Conservation (phyloP, 1,140 invertebrate genomes). For the Scaptomyza graminum region DNA sequence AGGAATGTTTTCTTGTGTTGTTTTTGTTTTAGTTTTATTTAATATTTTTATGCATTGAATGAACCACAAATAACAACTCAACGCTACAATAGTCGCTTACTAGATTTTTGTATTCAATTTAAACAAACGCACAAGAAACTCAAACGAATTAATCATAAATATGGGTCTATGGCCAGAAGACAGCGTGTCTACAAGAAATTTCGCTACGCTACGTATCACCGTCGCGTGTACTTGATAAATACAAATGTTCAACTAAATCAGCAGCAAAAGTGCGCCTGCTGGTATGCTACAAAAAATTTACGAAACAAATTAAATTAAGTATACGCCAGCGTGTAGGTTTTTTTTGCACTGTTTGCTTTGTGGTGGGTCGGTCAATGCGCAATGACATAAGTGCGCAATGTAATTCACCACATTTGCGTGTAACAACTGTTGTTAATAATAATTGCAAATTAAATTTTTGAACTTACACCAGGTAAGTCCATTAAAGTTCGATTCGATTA, state of each 20-base stretch:
- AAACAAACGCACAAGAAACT: conserved; percentile 51
- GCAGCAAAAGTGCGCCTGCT: conserved; percentile 23
- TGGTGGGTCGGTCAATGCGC: conserved; percentile 11
- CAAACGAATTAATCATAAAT: conserved; percentile 37
- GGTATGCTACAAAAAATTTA: conserved; percentile 34
- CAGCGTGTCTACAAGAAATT: conserved; percentile 28
- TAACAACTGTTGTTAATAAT: background rate
- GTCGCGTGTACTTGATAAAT: conserved; percentile 66
- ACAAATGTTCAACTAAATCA: conserved; percentile 71
- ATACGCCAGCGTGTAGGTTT: conserved; percentile 57
- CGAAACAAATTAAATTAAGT: conserved; percentile 78
- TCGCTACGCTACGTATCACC: conserved; percentile 14
- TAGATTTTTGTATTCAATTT: conserved; percentile 34
- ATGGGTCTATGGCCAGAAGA: conserved; percentile 28
- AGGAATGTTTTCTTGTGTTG: conserved; percentile 17
- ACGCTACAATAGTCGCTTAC: conserved; percentile 50
- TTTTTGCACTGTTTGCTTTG: conserved; percentile 34
- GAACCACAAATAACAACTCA: conserved; percentile 63
- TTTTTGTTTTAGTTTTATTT: conserved; percentile 33
- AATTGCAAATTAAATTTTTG: background rate
- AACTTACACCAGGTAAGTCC: background rate
- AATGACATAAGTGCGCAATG: conserved; percentile 65
- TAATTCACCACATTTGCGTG: conserved; percentile 4
- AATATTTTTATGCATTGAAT: conserved; percentile 54
- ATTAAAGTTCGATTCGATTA: background rate